Percentiles rank a stretch among this genome's conserved stretches.
These are phyloP conservation scores for Rhopilema esculentum DNA, from an alignment of 30 jellyfish, hydroid and myxozoan species.

Conservation along the genomic window DNA sequence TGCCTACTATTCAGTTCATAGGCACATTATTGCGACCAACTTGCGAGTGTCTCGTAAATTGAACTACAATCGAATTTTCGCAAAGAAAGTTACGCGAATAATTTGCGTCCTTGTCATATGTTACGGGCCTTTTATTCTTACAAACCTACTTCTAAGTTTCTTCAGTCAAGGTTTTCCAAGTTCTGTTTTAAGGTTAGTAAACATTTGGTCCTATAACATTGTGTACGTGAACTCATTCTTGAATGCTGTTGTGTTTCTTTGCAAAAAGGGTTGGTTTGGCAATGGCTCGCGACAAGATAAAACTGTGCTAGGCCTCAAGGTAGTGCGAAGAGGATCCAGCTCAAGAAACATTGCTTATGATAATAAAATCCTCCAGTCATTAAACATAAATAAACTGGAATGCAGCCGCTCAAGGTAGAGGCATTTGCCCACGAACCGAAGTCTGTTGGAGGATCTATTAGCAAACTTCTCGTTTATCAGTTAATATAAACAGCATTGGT, in stretches of 20 bases:
- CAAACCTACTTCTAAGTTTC: slow-evolving; percentile 41
- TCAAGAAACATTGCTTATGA: not conserved
- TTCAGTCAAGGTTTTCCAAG: not conserved
- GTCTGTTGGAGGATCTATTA: no score
- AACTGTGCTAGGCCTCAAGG: not conserved
- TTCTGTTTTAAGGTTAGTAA: slow-evolving; percentile 1
- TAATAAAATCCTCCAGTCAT: not conserved
- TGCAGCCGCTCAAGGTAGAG: not conserved
- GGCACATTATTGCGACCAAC: slow-evolving; percentile 46
- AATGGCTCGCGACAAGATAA: not conserved
- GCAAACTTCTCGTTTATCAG: no score
- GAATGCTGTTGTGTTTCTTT: slow-evolving; percentile 57
- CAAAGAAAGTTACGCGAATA: slow-evolving; percentile 62
- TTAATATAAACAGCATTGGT: no score
- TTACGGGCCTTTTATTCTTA: slow-evolving; percentile 68
- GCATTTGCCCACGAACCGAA: no score
- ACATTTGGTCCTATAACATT: slow-evolving; percentile 61
- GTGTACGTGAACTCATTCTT: slow-evolving; percentile 54
- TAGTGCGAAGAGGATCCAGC: not conserved
- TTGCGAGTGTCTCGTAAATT: slow-evolving; percentile 42
- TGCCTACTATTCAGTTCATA: slow-evolving; percentile 48
- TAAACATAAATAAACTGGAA: not conserved
- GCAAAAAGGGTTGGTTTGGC: slow-evolving; percentile 21
- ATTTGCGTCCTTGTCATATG: slow-evolving; percentile 46
- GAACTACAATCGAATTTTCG: slow-evolving; percentile 42